These are phyloP conservation scores for Platycheirus rosarum DNA, from an alignment of 2,888 invertebrate species.

Conservation along the genomic window DNA sequence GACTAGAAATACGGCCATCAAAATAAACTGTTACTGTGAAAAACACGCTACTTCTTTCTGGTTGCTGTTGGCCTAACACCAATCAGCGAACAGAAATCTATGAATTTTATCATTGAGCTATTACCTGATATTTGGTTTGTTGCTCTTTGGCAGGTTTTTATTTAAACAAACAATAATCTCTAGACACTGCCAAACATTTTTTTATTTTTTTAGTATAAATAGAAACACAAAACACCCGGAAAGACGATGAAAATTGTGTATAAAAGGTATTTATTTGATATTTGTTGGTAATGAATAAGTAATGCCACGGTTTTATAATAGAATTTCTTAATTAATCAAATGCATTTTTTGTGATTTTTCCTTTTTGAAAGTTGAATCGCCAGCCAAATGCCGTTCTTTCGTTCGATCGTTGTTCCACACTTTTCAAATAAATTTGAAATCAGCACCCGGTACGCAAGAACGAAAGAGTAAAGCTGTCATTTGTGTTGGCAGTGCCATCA, in stretches of 20 bases:
- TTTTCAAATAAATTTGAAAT: conserved; percentile 67
- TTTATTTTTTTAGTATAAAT: conserved; percentile 4
- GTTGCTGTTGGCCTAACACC: not conserved
- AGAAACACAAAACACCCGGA: conserved; percentile 22
- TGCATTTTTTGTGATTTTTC: conserved; percentile 11
- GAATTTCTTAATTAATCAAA: conserved; percentile 9
- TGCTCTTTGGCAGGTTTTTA: not conserved
- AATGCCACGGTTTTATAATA: not conserved
- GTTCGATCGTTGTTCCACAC: conserved; percentile 67
- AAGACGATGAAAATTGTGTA: conserved; percentile 43
- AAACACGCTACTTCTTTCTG: not conserved
- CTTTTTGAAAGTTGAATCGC: conserved; percentile 35
- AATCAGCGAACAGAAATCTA: not conserved
- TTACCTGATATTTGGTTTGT: conserved; percentile 45
- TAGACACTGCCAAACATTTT: conserved; percentile 39
- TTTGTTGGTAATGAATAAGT: not conserved
- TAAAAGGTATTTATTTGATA: conserved; percentile 5
- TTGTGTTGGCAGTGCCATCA: conserved; percentile 59
- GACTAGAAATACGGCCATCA: not conserved
- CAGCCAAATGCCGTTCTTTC: conserved; percentile 67
- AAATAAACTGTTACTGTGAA: conserved; percentile 31
- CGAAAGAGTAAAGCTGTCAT: conserved; percentile 41
- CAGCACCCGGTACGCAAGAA: conserved; percentile 5
- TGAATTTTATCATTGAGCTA: not conserved
- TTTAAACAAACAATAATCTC: conserved; percentile 1